These are phyloP conservation scores for Falcaria lacertinaria DNA, from an alignment of 2,888 invertebrate species.

Conservation along the genomic window DNA sequence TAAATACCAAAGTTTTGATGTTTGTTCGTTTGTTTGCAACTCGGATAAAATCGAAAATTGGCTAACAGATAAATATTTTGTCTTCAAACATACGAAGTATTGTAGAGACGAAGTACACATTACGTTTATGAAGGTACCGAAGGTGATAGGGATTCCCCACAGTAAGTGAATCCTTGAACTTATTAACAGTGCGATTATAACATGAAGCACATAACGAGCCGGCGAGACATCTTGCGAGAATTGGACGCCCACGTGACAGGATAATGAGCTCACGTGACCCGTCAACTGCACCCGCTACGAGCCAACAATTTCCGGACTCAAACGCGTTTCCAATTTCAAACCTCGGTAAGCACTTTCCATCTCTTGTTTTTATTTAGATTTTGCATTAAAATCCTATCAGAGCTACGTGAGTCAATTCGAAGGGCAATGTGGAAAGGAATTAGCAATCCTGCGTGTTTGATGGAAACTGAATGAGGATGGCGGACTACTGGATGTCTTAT, in stretches of 20 bases:
- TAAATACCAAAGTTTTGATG: too few relatives aligned
- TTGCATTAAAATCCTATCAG: constrained; percentile 22
- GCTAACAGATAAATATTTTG: too few relatives aligned
- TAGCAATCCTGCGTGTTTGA: not conserved
- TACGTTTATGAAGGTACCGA: too few relatives aligned
- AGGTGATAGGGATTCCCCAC: too few relatives aligned
- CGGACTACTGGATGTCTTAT: not conserved
- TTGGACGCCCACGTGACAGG: constrained; percentile 38
- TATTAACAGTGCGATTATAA: not conserved
- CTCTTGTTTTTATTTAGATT: constrained; percentile 49
- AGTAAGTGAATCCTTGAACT: not conserved
- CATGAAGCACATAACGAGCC: constrained; percentile 9
- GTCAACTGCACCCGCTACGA: constrained; percentile 44
- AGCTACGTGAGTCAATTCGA: constrained; percentile 1
- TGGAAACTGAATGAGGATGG: not conserved
- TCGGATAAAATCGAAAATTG: too few relatives aligned
- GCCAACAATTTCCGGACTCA: constrained; percentile 69
- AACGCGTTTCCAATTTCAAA: constrained; percentile 73
- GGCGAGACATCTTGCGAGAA: constrained; percentile 23
- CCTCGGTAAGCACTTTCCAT: constrained; percentile 64
- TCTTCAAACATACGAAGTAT: too few relatives aligned
- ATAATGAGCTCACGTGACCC: constrained; percentile 61
- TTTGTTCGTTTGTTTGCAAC: too few relatives aligned
- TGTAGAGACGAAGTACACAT: too few relatives aligned
- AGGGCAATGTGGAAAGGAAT: not conserved